Base-by-base conservation (phyloP, 2,113 vertebrate species). In the Ptyas mucosa region DNA sequence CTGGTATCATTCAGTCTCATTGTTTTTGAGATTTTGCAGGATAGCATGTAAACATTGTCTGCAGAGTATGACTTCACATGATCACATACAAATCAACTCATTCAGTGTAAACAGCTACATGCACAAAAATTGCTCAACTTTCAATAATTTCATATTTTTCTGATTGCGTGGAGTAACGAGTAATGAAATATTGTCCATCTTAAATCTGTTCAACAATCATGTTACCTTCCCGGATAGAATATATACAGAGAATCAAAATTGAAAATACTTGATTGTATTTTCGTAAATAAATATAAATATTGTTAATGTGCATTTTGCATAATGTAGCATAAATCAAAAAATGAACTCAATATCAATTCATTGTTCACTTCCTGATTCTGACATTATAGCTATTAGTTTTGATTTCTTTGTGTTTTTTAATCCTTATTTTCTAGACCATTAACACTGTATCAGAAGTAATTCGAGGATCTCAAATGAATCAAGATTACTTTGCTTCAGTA, bases 371-470 rank as follows among this genome's bases (percentile, higher is more conserved):
- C 29, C 12, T 12, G 39, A 24, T 85, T 85, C 49, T 49, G 8
- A 89, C 94, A 24, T 8, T 90, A 29, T 61, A 34, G 9, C 12
- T 75, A 51, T 24, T 94, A 91, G n/a, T n/a, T 8, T 91, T 64
- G 86, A 26, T 89, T 64, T 23, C 75, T n/a, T 18, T 54, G 26
- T 43, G 91, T 61, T 95, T 23, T 9, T 52, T 15, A 55, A 20
- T 54, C 34, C 5, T 5, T 53, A 94, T 92, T 95, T 90, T 87
- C 89, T 93, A 99, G 99, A 99, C 99, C 64, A 99, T 99, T 95
- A 99, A 99, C 94, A 99, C 99, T 81, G 99, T 99, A 43, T 99
- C 99, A 1, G 99, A 99, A 96, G 99, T 99, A 64, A 99, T 99
- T 94, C 98, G 99, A 93, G 99, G 99, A 88, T 99, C 98, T 94